Conservation (phyloP, 1,140 invertebrate species). For the Drosophila truncata region DNA sequence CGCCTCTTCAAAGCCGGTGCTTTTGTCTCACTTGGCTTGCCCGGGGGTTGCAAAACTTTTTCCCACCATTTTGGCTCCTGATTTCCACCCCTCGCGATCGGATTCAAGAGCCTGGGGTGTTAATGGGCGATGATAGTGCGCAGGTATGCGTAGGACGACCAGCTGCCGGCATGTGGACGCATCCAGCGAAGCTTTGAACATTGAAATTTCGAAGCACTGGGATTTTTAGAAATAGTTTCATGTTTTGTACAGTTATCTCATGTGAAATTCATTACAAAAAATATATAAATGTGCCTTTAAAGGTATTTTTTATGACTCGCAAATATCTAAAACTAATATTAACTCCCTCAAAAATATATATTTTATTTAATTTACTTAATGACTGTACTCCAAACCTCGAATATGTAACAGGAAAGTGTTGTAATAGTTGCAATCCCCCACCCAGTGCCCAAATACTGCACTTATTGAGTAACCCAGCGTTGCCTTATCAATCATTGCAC, state of each 20-base stretch:
- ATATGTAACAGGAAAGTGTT: background rate
- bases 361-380: background rate
- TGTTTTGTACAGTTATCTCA: slow-evolving; percentile 7
- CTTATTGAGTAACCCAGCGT: slow-evolving; percentile 2
- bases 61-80: slow-evolving; percentile 47
- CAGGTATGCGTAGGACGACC: slow-evolving; percentile 65
- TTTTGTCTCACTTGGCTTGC: slow-evolving; percentile 61
- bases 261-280: background rate
- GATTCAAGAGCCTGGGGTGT: slow-evolving; percentile 11
- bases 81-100: slow-evolving; percentile 53
- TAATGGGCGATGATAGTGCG: slow-evolving; percentile 51
- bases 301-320: background rate
- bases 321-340: background rate
- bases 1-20: slow-evolving; percentile 68
- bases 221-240: background rate
- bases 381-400: background rate
- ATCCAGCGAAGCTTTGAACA: slow-evolving; percentile 13
- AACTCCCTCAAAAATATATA: background rate
- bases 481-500: slow-evolving; percentile 27
- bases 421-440: background rate
- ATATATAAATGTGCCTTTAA: background rate
- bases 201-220: background rate
- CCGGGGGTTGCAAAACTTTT: slow-evolving; percentile 65
- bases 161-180: slow-evolving; percentile 60
- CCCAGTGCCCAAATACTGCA: background rate